Percentiles rank a stretch among this genome's conserved stretches.
phyloP scores from a whole-genome alignment of 2,113 vertebrate species.

The Etia nguti region DNA sequence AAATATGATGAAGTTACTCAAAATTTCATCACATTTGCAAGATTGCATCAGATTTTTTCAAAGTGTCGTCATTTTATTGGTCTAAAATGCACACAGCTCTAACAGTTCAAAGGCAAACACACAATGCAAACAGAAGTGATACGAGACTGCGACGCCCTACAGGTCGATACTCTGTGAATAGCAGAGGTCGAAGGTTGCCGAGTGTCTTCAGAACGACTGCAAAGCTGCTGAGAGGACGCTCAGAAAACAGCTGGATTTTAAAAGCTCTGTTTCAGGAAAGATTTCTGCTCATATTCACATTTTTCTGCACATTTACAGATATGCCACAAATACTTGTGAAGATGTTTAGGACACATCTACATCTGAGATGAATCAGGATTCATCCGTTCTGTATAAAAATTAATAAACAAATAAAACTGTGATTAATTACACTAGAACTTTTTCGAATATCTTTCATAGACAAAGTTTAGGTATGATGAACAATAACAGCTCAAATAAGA shows the following conservation, averaged over 20 bases:
- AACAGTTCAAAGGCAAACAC: neutral
- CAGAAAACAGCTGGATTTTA: neutral
- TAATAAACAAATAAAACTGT: neutral
- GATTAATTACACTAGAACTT: neutral
- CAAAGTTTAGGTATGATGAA: neutral
- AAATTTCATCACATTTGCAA: neutral
- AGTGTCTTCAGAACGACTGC: neutral
- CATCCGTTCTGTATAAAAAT: too few relatives aligned
- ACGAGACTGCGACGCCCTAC: neutral
- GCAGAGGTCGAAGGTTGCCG: constrained; percentile 1
- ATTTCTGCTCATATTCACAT: neutral
- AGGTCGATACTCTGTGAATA: neutral
- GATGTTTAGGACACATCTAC: neutral
- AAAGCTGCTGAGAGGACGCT: neutral
- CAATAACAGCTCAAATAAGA: neutral
- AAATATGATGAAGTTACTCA: neutral
- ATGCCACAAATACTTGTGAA: neutral
- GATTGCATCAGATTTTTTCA: neutral
- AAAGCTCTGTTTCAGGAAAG: neutral
- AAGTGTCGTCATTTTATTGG: neutral
- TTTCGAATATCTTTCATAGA: neutral
- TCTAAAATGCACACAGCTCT: neutral
- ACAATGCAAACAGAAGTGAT: neutral
- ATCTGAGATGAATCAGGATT: neutral
- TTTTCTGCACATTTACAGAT: neutral